These are phyloP conservation scores for Dicyrtoma fusca DNA, from an alignment of 2,888 invertebrate species.

Conservation along the genomic window DNA sequence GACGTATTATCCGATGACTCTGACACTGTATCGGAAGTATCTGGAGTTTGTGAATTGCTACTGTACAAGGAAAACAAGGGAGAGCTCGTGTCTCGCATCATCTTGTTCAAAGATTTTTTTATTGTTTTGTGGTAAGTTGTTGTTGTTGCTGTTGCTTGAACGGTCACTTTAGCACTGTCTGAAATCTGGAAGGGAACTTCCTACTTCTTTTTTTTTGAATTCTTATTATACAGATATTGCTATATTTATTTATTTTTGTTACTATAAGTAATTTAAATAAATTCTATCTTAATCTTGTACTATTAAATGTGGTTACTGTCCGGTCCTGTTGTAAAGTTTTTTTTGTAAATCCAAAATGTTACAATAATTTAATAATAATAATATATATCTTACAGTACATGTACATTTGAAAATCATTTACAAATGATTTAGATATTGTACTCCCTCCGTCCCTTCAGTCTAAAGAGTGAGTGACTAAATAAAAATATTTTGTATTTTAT, in stretches of 20 bases:
- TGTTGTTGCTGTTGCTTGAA: background rate
- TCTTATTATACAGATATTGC: too few relatives aligned
- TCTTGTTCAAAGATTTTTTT: background rate
- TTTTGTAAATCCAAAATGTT: too few relatives aligned
- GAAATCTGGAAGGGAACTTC: background rate
- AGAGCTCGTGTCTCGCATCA: constrained; percentile 2
- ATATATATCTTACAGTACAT: too few relatives aligned
- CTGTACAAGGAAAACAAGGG: constrained; percentile 7
- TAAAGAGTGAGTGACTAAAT: background rate
- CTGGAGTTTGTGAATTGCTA: constrained; percentile 15
- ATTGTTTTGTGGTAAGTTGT: background rate
- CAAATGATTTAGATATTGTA: background rate
- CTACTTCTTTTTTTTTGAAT: too few relatives aligned
- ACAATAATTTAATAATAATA: too few relatives aligned
- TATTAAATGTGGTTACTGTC: too few relatives aligned
- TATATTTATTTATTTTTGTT: too few relatives aligned
- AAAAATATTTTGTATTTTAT: background rate
- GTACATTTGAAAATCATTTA: too few relatives aligned
- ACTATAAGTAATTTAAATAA: too few relatives aligned
- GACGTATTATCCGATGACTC: constrained; percentile 57
- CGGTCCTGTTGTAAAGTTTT: too few relatives aligned
- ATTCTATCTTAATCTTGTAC: too few relatives aligned
- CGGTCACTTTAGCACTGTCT: background rate
- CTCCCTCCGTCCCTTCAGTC: background rate
- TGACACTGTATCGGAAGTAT: constrained; percentile 55